A percentile compares a stretch with the other conserved stretches of the same genome.
Evolutionary conservation across 2,797 vertebrate species (phyloP).

Genomic region (Molossus alvarezi): DNA sequence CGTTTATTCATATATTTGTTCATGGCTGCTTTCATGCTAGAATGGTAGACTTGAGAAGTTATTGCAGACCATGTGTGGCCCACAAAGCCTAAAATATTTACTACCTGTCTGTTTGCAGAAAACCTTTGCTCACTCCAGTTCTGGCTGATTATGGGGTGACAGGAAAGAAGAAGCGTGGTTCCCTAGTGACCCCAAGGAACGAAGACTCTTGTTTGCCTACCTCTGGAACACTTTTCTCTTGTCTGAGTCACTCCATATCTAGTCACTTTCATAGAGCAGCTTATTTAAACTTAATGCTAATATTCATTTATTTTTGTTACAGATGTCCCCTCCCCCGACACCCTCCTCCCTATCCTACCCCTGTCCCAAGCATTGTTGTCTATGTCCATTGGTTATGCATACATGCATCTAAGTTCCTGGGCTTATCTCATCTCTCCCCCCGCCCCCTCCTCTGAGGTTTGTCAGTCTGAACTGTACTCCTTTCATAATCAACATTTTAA

Average conservation of each 20-base stretch:
- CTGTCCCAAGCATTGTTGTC: too few species aligned
- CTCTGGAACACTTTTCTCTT: not conserved
- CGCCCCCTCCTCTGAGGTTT: too few species aligned
- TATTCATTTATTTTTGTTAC: not conserved
- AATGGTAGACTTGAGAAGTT: not conserved
- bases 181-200: not conserved
- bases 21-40: not conserved
- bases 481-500: constrained; percentile 19
- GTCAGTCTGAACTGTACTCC: too few species aligned
- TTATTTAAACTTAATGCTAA: constrained; percentile 50
- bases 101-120: not conserved
- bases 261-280: not conserved
- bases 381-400: too few species aligned
- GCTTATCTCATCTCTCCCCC: too few species aligned
- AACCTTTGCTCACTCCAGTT: not conserved
- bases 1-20: not conserved
- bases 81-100: not conserved
- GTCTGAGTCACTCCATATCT: not conserved
- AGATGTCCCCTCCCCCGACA: too few species aligned
- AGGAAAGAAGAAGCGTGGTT: not conserved
- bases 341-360: too few species aligned
- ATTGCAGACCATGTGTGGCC: not conserved
- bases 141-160: not conserved
- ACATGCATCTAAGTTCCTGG: too few species aligned
- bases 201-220: not conserved